Base-by-base conservation (phyloP, 2,888 invertebrate species). In the Ichneumon xanthorius region DNA sequence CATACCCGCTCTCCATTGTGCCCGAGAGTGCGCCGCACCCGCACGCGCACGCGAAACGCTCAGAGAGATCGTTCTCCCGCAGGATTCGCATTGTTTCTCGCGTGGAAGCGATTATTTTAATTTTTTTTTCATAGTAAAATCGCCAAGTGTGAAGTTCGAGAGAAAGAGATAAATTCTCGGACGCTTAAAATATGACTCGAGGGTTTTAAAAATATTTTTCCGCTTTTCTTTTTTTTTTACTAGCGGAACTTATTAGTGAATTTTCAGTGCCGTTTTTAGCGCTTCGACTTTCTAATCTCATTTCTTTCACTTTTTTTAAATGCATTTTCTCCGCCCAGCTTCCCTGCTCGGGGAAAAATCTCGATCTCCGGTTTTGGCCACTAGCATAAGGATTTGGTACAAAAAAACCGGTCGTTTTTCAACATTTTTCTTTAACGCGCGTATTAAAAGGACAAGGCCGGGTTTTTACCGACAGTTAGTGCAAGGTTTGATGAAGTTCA, bases 71-170 rank as follows among this genome's bases (percentile, higher is more conserved):
- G 37, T 37, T 70, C 30, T 53, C 53, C 37, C 76, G 76, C 48
- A 11, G 50, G 19, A 76, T 50, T 30, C 48, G 30, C 50, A 33
- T 65, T 50, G 55, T 65, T 58, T 33, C 65, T 48, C 65, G 5
- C 63, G 65, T 63, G 63, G 65, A 76, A 75, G 48, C 73, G 33
- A 50, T 75, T 63, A 63, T 14, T 58, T 58, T 61, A 14, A 16
- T 14, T 61, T 33, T 30, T 61, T 61, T 61, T 67, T 53, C 67
- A 37, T 26, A n/a, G 67, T 37, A 65, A 67, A 77, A 77, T 67
- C 76, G 67, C 67, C 67, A 33, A 40, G 76, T 67, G 76, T 67
- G 76, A 77, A 77, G 67, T 37, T 67, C 53, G 40, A 53, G 73
- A 19, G 22, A 22, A 7, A 50, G 65, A 77, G 76, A 77, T 77